Evolutionary conservation across 1,140 invertebrate species (phyloP), one percentile per base, ranked within the genome.

Genomic region (Drosophila fuyamai): DNA sequence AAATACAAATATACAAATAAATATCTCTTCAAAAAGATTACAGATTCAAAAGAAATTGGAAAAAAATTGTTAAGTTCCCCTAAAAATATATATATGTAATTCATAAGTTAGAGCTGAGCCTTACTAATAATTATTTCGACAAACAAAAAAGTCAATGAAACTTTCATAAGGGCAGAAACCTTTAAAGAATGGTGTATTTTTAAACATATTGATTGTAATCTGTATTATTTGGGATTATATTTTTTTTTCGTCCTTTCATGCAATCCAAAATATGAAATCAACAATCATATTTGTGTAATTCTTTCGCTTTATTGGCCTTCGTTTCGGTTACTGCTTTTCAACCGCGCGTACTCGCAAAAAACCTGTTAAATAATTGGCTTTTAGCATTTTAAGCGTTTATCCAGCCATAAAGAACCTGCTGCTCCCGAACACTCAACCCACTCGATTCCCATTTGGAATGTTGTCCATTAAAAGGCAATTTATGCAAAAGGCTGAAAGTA

Each of bases 371-470:
- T 71, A 71, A 71, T 71, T 71, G 67, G 65, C 67, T 71, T 71
- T 71, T 71, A 71, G 67, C 67, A 71, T 71, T 71, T 70, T 71
- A 71, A 71, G 43, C 67, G 67, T 71, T 70, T 71, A 71, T 48
- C 66, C 51, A 71, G 66, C 67, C 67, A 68, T 71, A 71, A 71
- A 71, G 66, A 71, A 47, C 27, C 43, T 27, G 27, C 27, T 51
- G 48, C 48, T n/a, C 29, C 29, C 58, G 58, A 40, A 46, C 58
- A 55, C 41, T 35, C 27, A 8, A 16, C 35, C 65, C 35, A 47
- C 27, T 29, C 65, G 16, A 51, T 27, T 68, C 32, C 63, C 51
- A 47, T 57, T 68, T 57, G 47, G 50, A 40, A 18, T 9, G 43
- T 41, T 68, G 57, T 62, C 68, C 71, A 74, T 74, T 74, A 74